phyloP scores from a whole-genome alignment of 2,888 invertebrate genomes.

The Leptopilina syphax region DNA sequence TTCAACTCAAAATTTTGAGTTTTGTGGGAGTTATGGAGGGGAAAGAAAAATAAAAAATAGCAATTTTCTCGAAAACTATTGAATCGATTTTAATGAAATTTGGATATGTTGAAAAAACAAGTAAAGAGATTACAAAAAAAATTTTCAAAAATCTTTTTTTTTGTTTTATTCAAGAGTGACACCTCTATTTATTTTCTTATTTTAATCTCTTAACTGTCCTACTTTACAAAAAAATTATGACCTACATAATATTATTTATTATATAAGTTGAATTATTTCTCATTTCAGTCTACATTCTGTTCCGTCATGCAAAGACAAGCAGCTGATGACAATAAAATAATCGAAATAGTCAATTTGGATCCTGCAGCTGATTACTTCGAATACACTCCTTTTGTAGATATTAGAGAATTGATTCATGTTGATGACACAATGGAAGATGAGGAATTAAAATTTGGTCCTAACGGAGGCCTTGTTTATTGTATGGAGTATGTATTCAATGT shows the following conservation, averaged over 20 bases:
- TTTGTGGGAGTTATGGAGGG: no score
- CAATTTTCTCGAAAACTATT: no score
- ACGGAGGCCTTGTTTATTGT: slow-evolving; percentile 97
- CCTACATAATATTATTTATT: neutral
- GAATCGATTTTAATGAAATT: no score
- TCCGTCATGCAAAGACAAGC: slow-evolving; percentile 92
- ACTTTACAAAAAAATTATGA: no score
- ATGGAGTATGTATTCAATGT: slow-evolving; percentile 84
- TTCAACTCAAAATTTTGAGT: no score
- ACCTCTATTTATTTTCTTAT: no score
- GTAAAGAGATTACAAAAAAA: no score
- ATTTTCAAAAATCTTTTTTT: no score
- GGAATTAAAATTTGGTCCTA: slow-evolving; percentile 95
- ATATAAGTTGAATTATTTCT: neutral
- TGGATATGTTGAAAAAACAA: no score
- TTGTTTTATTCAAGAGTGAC: no score
- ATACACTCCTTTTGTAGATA: slow-evolving; percentile 91
- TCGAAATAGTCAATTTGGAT: slow-evolving; percentile 96
- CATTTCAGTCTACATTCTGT: slow-evolving; percentile 93
- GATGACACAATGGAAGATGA: slow-evolving; percentile 99
- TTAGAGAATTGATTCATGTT: slow-evolving; percentile 92
- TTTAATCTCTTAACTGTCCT: no score
- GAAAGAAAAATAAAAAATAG: no score
- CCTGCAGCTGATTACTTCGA: slow-evolving; percentile 98
- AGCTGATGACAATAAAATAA: slow-evolving; percentile 83